Evolutionary conservation across 2,797 vertebrate genomes (phyloP), one percentile per base, ranked within the genome.

Genomic region (Gallirallus australis): DNA sequence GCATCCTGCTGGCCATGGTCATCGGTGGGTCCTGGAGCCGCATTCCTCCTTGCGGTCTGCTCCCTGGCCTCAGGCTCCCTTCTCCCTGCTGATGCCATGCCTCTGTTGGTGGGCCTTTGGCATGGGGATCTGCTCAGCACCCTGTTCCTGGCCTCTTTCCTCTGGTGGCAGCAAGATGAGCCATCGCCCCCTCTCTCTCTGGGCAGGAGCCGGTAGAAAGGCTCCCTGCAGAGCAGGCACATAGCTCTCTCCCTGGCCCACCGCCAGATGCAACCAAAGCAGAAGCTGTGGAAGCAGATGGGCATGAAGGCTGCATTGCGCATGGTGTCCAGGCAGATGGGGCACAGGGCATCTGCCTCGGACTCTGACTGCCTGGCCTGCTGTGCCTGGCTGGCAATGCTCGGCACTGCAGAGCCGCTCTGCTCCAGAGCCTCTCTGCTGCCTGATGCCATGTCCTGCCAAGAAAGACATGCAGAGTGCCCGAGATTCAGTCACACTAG

Each of bases 41-140:
- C 2, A 0, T 56, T 10, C 8, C 24, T 11, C 15, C 24, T 24
- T 0, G 6, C 53, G 0, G 1, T 61, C 28, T 1, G 1, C 20
- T n/a, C 3, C 12, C 24, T 65, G 5, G 33, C n/a, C 16, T 66
- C 35, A 5, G 16, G 42, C 10, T 8, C 4, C 35, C 61, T 50
- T 85, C 16, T 76, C 9, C 37, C 8, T 1, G 3, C 11, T 31
- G 31, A 2, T 2, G 11, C 20, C 19, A 20, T 14, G 16, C 17
- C 1, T 3, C 17, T 6, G 11, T 37, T 18, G 37, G 9, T 53
- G 18, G 21, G 28, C 37, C 15, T 10, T 27, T 0, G 9, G 30
- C 0, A 45, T 2, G 4, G 31, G 12, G 27, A 50, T 65, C 31
- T 52, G 27, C 17, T 50, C 13, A 1, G 5, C 16, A 28, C 16